Conservation (phyloP, 2,888 invertebrate genomes). For the Sisyra nigra region DNA sequence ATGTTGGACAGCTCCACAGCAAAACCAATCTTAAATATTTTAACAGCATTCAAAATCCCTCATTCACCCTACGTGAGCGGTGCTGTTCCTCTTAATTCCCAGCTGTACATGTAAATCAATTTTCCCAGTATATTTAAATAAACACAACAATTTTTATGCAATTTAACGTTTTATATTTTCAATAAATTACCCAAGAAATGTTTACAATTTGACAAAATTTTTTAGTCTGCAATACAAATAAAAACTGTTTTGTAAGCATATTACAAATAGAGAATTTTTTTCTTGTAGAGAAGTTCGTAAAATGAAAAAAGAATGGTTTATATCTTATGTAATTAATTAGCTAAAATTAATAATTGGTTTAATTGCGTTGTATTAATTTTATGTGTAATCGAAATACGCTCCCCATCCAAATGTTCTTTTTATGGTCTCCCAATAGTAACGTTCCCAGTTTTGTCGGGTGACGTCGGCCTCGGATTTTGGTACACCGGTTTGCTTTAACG, state of each 20-base stretch:
- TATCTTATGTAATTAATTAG: slow-evolving; percentile 1
- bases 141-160: no score
- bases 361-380: not conserved
- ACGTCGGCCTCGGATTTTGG: slow-evolving; percentile 64
- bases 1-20: slow-evolving; percentile 4
- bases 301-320: no score
- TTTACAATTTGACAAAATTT: no score
- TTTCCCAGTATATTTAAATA: not conserved
- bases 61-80: not conserved
- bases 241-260: no score
- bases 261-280: no score
- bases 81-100: not conserved
- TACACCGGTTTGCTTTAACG: slow-evolving; percentile 67
- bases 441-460: slow-evolving; percentile 78
- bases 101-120: slow-evolving; percentile 5
- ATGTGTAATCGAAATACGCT: slow-evolving; percentile 32
- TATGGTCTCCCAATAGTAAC: slow-evolving; percentile 91
- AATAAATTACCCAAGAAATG: no score
- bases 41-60: not conserved
- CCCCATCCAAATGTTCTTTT: slow-evolving; percentile 87
- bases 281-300: no score
- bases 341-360: slow-evolving; percentile 1
- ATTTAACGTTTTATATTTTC: no score
- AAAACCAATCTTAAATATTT: not conserved
- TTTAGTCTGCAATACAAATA: no score